phyloP scores from a whole-genome alignment of 1,140 invertebrate genomes.

The Anastrepha obliqua region DNA sequence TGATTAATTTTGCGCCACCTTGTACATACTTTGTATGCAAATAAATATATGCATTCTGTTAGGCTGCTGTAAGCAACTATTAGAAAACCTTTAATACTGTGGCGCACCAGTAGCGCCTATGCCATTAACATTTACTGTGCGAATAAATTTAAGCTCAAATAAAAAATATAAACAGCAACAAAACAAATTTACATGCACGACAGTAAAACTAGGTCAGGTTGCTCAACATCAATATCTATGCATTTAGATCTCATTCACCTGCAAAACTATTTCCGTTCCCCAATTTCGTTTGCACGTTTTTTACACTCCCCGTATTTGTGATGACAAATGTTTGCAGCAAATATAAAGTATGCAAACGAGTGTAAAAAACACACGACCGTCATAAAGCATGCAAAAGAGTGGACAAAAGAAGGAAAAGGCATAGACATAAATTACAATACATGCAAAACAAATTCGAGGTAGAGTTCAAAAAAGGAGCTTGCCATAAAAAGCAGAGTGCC shows the following conservation, averaged over 20 bases:
- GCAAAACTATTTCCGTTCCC: not conserved
- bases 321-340: not conserved
- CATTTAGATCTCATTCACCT: not conserved
- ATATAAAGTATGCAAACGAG: not conserved
- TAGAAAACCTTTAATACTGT: too few relatives aligned
- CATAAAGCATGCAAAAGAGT: not conserved
- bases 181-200: too few relatives aligned
- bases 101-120: too few relatives aligned
- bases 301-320: not conserved
- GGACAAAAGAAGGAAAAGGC: not conserved
- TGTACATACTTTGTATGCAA: too few relatives aligned
- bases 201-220: too few relatives aligned
- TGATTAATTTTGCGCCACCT: too few relatives aligned
- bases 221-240: not conserved
- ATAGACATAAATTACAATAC: not conserved
- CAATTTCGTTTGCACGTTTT: not conserved
- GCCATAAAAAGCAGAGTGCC: not conserved
- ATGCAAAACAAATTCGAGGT: not conserved
- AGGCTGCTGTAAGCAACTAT: too few relatives aligned
- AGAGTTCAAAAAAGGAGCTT: not conserved
- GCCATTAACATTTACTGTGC: too few relatives aligned
- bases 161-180: too few relatives aligned
- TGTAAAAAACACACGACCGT: not conserved
- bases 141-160: too few relatives aligned
- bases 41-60: too few relatives aligned